A percentile compares a stretch with the other conserved stretches of the same genome.
Evolutionary conservation across 1,140 invertebrate genomes (phyloP).

Genomic region (Cherax destructor): DNA sequence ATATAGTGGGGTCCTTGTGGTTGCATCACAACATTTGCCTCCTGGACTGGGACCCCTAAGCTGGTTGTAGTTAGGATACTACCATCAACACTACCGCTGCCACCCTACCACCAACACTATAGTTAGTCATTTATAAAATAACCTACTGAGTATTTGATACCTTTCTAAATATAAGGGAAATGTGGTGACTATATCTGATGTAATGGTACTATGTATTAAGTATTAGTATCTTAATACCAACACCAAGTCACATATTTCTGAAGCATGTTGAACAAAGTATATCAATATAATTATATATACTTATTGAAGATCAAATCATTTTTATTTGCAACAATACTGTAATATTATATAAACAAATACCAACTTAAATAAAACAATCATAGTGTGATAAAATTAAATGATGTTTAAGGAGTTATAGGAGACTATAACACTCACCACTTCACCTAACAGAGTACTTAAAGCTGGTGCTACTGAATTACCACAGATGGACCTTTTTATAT

Average conservation of each 20-base stretch:
- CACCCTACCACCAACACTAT: slow-evolving; percentile 24
- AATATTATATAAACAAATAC: no score
- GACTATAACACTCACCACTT: no score
- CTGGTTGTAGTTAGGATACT: not conserved
- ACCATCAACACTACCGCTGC: slow-evolving; percentile 31
- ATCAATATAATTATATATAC: no score
- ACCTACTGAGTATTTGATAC: not conserved
- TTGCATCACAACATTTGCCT: slow-evolving; percentile 40
- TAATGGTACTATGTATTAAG: not conserved
- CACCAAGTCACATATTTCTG: not conserved
- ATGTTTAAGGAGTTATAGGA: no score
- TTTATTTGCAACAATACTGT: no score
- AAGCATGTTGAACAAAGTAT: no score
- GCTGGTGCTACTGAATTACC: no score
- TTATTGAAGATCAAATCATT: no score
- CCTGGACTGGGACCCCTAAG: slow-evolving; percentile 53
- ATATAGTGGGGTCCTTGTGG: slow-evolving; percentile 50
- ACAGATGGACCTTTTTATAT: no score
- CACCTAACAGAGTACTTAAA: no score
- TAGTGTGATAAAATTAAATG: no score
- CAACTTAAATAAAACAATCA: no score
- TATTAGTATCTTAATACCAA: not conserved
- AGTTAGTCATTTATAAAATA: not conserved
- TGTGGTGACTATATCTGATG: not conserved
- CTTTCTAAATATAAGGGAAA: not conserved